Conservation (phyloP, 2,113 vertebrate species). For the Seriola aureovittata region DNA sequence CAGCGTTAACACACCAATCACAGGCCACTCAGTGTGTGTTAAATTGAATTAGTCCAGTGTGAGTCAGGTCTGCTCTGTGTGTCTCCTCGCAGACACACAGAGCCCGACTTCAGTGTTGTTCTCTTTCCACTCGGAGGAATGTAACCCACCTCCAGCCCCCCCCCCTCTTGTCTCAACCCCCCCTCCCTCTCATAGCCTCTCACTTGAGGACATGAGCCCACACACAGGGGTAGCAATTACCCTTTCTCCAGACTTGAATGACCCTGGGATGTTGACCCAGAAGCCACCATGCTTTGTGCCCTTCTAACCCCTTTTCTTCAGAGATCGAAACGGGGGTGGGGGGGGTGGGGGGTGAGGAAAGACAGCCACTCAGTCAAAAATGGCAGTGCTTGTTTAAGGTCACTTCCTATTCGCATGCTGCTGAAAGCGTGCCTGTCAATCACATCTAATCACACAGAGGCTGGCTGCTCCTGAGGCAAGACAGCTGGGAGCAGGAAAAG, state of each 20-base stretch:
- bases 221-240: constrained; percentile 75
- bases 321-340: constrained; percentile 38
- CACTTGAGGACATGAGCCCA: constrained; percentile 71
- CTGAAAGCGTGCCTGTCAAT: constrained; percentile 82
- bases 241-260: constrained; percentile 58
- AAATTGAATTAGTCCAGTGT: constrained; percentile 70
- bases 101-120: constrained; percentile 60
- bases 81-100: constrained; percentile 45
- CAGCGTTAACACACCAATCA: constrained; percentile 45
- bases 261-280: constrained; percentile 69
- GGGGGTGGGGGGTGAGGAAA: constrained; percentile 9
- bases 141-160: constrained; percentile 62
- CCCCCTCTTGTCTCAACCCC: constrained; percentile 25
- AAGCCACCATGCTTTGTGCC: constrained; percentile 46
- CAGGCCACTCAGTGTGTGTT: constrained; percentile 56
- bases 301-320: constrained; percentile 60
- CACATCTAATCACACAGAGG: constrained; percentile 68
- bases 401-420: constrained; percentile 76
- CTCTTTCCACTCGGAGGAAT: constrained; percentile 67
- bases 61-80: constrained; percentile 43
- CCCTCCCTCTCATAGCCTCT: constrained; percentile 41
- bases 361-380: constrained; percentile 71
- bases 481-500: constrained; percentile 51
- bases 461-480: constrained; percentile 60
- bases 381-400: constrained; percentile 82